A percentile compares a stretch with the other conserved stretches of the same genome.
Conservation (phyloP, 1,140 invertebrate species). For the Dendroctonus ponderosae region DNA sequence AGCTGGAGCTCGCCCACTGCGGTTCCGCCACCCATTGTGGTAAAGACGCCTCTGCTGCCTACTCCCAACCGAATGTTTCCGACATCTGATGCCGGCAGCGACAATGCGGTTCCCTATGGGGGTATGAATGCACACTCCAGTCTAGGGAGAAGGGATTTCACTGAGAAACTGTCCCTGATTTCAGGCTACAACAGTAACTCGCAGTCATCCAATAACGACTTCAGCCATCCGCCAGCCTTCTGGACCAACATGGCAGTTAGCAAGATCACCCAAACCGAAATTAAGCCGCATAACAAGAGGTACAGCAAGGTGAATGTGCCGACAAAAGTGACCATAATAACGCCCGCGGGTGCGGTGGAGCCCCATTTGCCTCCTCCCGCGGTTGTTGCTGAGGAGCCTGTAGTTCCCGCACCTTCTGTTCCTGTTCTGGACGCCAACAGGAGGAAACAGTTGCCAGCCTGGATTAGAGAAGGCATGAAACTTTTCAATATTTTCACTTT, state of each 20-base stretch:
- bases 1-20: constrained; percentile 50
- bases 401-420: constrained; percentile 26
- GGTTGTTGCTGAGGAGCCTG: constrained; percentile 40
- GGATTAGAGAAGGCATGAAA: constrained; percentile 82
- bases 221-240: constrained; percentile 35
- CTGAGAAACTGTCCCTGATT: background rate
- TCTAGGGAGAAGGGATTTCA: background rate
- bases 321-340: constrained; percentile 34
- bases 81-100: constrained; percentile 39
- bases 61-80: constrained; percentile 51
- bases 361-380: constrained; percentile 15
- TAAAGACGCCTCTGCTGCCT: constrained; percentile 49
- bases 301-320: constrained; percentile 49
- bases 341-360: constrained; percentile 12
- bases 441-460: constrained; percentile 86
- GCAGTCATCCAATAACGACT: constrained; percentile 22
- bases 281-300: constrained; percentile 48
- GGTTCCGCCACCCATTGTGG: constrained; percentile 46
- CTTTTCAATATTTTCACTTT: background rate
- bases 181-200: constrained; percentile 10
- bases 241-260: constrained; percentile 35
- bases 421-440: constrained; percentile 79
- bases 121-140: constrained; percentile 17
- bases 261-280: constrained; percentile 33
- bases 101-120: constrained; percentile 40